phyloP scores from a whole-genome alignment of 2,888 invertebrate species.

The Gymnoscelis rufifasciata region DNA sequence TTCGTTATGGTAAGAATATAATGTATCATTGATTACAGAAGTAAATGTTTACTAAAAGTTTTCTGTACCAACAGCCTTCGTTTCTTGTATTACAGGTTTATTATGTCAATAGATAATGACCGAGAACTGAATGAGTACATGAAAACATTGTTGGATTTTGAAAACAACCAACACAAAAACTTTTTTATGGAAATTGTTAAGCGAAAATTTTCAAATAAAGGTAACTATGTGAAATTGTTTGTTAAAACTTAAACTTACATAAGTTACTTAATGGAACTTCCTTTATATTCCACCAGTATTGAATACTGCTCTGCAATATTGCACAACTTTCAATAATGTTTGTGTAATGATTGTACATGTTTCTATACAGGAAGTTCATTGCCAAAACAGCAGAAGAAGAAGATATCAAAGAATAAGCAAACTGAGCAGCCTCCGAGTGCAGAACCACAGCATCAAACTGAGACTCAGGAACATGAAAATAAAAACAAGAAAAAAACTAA shows the following conservation, averaged over 20 bases:
- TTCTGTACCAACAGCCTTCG: too few relatives aligned
- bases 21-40: too few relatives aligned
- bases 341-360: background rate
- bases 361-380: conserved; percentile 40
- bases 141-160: conserved; percentile 84
- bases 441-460: conserved; percentile 30
- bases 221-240: too few relatives aligned
- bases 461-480: conserved; percentile 36
- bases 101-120: conserved; percentile 84
- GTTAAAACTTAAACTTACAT: too few relatives aligned
- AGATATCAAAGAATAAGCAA: conserved; percentile 63
- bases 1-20: too few relatives aligned
- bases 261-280: too few relatives aligned
- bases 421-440: conserved; percentile 41
- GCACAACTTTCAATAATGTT: background rate
- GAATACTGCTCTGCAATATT: too few relatives aligned
- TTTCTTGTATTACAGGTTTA: conserved; percentile 75
- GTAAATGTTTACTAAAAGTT: too few relatives aligned
- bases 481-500: conserved; percentile 82
- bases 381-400: conserved; percentile 62
- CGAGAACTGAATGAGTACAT: conserved; percentile 88
- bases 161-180: conserved; percentile 81
- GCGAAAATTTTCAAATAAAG: conserved; percentile 66
- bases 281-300: too few relatives aligned
- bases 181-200: conserved; percentile 82